phyloP scores from a whole-genome alignment of 1,140 invertebrate genomes.

The Conopomorpha cramerella region DNA sequence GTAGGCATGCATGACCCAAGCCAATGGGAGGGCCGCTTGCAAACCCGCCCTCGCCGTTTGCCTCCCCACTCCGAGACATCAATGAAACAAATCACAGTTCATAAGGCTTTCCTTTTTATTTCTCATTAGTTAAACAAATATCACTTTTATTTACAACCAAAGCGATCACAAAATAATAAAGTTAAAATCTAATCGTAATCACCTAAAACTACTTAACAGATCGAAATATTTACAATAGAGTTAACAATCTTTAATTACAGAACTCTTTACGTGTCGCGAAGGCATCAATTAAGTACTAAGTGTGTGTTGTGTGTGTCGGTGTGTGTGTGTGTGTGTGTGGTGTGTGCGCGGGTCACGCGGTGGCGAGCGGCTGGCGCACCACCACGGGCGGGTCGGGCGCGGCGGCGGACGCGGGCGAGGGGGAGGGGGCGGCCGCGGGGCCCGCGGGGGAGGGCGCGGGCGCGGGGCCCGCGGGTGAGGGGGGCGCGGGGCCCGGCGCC shows the following conservation, averaged over 20 bases:
- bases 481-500: slow-evolving; percentile 5
- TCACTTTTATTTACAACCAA: slow-evolving; percentile 60
- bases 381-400: slow-evolving; percentile 31
- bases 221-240: slow-evolving; percentile 55
- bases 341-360: slow-evolving; percentile 19
- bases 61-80: no score
- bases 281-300: neutral
- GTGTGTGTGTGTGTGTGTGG: neutral
- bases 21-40: no score
- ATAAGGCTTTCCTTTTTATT: slow-evolving; percentile 50
- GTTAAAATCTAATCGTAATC: slow-evolving; percentile 51
- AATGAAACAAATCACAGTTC: slow-evolving; percentile 2
- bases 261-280: slow-evolving; percentile 7
- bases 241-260: slow-evolving; percentile 36
- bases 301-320: neutral
- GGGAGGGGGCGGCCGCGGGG: slow-evolving; percentile 7
- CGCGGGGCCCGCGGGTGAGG: slow-evolving; percentile 4
- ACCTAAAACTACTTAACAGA: slow-evolving; percentile 58
- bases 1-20: no score
- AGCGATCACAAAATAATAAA: slow-evolving; percentile 55
- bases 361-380: slow-evolving; percentile 40
- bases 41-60: no score
- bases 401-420: no score
- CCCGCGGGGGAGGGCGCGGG: slow-evolving; percentile 51
- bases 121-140: slow-evolving; percentile 60